Base-by-base conservation (phyloP, 2,888 invertebrate species). In the Deilephila porcellus region DNA sequence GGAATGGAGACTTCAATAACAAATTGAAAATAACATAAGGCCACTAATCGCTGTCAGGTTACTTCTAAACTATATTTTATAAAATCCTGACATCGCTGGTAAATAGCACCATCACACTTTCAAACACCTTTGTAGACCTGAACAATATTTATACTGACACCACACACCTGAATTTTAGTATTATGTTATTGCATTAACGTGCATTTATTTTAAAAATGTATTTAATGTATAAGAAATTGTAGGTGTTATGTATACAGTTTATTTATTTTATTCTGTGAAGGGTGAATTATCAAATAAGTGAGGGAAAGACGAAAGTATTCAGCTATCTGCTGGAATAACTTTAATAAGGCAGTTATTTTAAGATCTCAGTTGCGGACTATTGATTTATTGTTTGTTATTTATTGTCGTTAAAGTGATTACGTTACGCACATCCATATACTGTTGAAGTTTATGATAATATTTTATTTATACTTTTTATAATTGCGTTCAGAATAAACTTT, bases 1-100 rank as follows among this genome's bases (percentile, higher is more conserved):
- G 73, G 5, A 85, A 85, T 53, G 88, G 86, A 20, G 88, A 89
- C 73, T 80, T 82, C 8, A 92, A 91, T 76, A 91, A 90, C 32
- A 92, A 93, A 85, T 74, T 92, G 56, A 93, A 91, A 83, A 80
- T 83, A 73, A 81, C 86, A 60, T 90, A 88, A 81, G 71, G 73
- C 20, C 59, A 63, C 29, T 32, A 53, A 53, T 63, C 32, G 63
- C 56, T 63, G 14, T 34, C 14, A 7, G 29, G 20, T 6, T 45
- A 14, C 25, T 20, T 25, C 56, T 1, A 29, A 11, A 17, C 8
- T 19, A 59, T 64, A 20, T 32, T 71, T 11, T 17, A 32, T 20
- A 64, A 63, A 72, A 37, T 34, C 14, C 19, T 11, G 19, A 14
- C 20, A 37, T 20, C 11, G 45, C 3, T 4, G 45, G 4, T 45